Evolutionary conservation across 2,113 vertebrate species (phyloP).

Genomic region (Gasterosteus nipponicus): DNA sequence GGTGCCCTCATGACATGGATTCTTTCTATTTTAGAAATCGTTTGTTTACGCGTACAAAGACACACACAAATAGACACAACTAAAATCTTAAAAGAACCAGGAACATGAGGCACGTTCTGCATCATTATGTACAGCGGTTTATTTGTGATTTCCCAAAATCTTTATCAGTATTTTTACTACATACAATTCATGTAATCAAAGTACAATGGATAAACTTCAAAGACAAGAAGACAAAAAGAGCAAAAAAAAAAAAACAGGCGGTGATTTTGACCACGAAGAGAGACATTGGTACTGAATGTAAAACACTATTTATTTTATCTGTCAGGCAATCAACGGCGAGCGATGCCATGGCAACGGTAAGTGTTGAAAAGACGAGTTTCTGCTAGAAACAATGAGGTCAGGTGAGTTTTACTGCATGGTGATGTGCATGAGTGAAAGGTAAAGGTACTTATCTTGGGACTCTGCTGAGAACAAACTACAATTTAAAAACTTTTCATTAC

Average conservation of each 20-base stretch:
- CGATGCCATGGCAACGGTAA: slow-evolving; percentile 58
- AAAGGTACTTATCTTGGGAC: slow-evolving; percentile 75
- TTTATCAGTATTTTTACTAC: slow-evolving; percentile 78
- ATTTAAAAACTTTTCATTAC: slow-evolving; percentile 10
- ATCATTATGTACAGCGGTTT: slow-evolving; percentile 83
- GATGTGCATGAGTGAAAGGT: slow-evolving; percentile 54
- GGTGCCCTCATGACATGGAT: background rate
- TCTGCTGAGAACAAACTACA: slow-evolving; percentile 39
- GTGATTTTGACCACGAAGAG: slow-evolving; percentile 63
- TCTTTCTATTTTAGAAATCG: background rate
- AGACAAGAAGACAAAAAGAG: slow-evolving; percentile 53
- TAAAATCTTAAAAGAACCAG: slow-evolving; percentile 1
- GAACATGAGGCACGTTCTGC: slow-evolving; percentile 46
- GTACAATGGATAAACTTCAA: slow-evolving; percentile 77
- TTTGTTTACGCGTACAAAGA: background rate
- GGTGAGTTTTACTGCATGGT: slow-evolving; percentile 63
- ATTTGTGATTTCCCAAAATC: slow-evolving; percentile 80
- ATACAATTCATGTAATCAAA: slow-evolving; percentile 80
- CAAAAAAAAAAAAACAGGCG: slow-evolving; percentile 29
- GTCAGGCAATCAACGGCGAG: slow-evolving; percentile 56
- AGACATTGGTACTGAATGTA: slow-evolving; percentile 59
- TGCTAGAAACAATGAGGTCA: slow-evolving; percentile 51
- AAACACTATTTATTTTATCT: slow-evolving; percentile 52
- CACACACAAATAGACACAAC: slow-evolving; percentile 2
- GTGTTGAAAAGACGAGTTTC: slow-evolving; percentile 49